A percentile compares a stretch with the other conserved stretches of the same genome.
phyloP scores from a whole-genome alignment of 2,797 vertebrate species.

The Gallinago nigripennis region DNA sequence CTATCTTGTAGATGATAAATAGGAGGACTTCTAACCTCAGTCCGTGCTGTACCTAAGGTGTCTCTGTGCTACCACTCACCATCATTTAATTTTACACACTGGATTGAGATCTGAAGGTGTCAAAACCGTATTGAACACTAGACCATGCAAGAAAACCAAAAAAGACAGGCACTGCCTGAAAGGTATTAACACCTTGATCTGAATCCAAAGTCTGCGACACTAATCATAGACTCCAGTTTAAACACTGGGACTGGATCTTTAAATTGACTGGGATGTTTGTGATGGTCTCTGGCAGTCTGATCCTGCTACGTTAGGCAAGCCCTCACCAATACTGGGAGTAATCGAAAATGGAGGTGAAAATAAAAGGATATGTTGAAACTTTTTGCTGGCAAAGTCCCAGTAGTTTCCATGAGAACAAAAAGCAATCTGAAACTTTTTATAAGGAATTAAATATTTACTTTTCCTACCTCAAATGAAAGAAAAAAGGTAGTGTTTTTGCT shows the following conservation, averaged over 20 bases:
- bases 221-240: neutral
- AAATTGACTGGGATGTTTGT: neutral
- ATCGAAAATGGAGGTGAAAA: neutral
- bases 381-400: neutral
- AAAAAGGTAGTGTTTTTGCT: neutral
- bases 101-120: neutral
- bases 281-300: neutral
- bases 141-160: fast-evolving
- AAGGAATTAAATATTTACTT: neutral
- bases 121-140: neutral
- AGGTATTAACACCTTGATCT: neutral
- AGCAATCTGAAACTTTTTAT: neutral
- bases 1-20: neutral
- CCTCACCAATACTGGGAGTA: neutral
- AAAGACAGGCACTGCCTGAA: neutral
- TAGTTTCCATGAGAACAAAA: neutral
- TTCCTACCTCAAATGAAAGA: neutral
- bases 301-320: neutral
- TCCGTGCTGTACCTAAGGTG: fast-evolving
- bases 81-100: neutral
- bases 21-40: neutral
- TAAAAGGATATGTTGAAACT: neutral
- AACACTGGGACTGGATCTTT: neutral
- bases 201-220: neutral
- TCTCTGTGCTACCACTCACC: neutral